Conservation (phyloP, 2,888 invertebrate species). For the Thecophora atra region DNA sequence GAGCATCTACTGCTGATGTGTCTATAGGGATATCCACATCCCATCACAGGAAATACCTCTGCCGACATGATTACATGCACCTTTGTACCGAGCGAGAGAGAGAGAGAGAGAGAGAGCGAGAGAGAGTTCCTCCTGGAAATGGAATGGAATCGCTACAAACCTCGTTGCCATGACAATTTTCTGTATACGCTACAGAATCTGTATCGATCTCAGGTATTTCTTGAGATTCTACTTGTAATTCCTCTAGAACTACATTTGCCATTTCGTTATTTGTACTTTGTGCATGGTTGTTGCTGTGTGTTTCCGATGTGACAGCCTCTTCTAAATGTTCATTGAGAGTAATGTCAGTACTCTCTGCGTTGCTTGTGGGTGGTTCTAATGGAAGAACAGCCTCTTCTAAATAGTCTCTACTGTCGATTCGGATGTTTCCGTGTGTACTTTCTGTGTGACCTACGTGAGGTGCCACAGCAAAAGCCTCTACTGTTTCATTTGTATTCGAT, state of each 20-base stretch:
- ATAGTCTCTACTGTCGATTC: neutral
- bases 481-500: neutral
- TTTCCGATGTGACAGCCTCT: neutral
- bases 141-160: constrained; percentile 29
- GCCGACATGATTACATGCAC: constrained; percentile 23
- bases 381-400: constrained; percentile 19
- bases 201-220: constrained; percentile 27
- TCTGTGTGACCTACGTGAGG: neutral
- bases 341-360: constrained; percentile 2
- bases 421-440: neutral
- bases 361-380: constrained; percentile 2
- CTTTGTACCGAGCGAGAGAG: neutral
- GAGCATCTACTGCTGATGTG: neutral
- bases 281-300: constrained; percentile 5
- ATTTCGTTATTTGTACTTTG: constrained; percentile 27
- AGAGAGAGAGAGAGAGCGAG: too few relatives aligned
- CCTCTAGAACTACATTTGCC: constrained; percentile 10
- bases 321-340: neutral
- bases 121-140: neutral
- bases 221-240: constrained; percentile 9
- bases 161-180: constrained; percentile 20
- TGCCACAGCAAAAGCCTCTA: neutral
- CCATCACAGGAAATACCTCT: neutral
- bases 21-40: neutral
- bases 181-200: constrained; percentile 23